These are phyloP conservation scores for Zoanthus gigantus DNA, from an alignment of 92 coral and sea anemone species.

Conservation along the genomic window DNA sequence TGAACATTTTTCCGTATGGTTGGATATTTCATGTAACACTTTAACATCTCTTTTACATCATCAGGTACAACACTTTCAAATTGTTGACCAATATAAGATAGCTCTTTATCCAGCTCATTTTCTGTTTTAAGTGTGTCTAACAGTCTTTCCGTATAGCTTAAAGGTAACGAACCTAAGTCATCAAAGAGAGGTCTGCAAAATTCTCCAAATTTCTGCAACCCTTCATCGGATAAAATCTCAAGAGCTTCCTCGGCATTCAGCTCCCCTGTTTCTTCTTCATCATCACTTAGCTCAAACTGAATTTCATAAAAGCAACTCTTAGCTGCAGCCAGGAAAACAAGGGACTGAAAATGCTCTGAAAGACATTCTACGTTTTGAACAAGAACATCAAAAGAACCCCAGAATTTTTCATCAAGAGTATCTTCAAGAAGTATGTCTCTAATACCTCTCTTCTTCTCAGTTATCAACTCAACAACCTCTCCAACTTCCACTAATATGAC, in stretches of 20 bases:
- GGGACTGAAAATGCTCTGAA: conserved; percentile 37
- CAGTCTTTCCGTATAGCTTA: conserved; percentile 2
- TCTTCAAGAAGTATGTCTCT: conserved; percentile 42
- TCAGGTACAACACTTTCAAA: conserved; percentile 11
- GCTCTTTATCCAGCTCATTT: conserved; percentile 52
- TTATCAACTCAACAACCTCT: conserved; percentile 26
- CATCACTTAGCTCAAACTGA: too few species aligned
- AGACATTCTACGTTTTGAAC: conserved; percentile 45
- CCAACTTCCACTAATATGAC: conserved; percentile 10
- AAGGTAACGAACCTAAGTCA: background rate
- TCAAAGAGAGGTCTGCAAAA: conserved; percentile 31
- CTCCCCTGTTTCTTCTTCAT: background rate
- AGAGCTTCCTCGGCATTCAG: conserved; percentile 7
- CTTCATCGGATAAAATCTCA: background rate
- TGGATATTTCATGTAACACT: conserved; percentile 50
- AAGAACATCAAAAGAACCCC: conserved; percentile 71
- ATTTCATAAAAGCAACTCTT: background rate
- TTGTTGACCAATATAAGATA: conserved; percentile 36
- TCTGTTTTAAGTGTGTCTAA: conserved; percentile 14
- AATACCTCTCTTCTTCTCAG: conserved; percentile 37
- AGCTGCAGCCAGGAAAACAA: conserved; percentile 62
- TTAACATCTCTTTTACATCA: conserved; percentile 22
- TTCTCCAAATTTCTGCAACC: conserved; percentile 4
- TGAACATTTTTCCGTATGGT: conserved; percentile 28
- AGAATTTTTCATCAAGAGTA: conserved; percentile 54